Evolutionary conservation across 2,797 vertebrate genomes (phyloP).

Genomic region (Calcarius lapponicus): DNA sequence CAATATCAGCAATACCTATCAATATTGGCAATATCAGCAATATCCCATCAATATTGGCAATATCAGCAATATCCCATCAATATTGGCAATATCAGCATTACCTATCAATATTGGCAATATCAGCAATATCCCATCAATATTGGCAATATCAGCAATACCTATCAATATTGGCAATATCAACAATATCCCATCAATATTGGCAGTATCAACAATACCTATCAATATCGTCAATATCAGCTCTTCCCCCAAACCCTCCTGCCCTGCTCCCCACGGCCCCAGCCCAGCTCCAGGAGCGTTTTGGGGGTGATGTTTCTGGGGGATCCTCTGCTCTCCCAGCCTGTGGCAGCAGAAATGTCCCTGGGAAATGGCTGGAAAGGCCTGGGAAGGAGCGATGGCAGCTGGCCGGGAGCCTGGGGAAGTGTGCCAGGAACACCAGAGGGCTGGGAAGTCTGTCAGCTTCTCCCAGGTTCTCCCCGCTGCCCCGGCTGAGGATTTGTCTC

Average conservation of each 20-base stretch:
- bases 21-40: too few relatives aligned
- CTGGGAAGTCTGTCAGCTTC: background rate
- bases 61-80: too few relatives aligned
- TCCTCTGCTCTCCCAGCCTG: background rate
- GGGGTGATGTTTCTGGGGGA: background rate
- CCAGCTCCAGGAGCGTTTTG: fast-evolving
- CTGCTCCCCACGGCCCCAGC: background rate
- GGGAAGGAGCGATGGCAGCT: background rate
- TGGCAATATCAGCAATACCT: too few relatives aligned
- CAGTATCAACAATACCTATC: background rate
- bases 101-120: background rate
- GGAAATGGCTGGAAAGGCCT: background rate
- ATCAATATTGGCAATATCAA: background rate
- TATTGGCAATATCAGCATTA: too few relatives aligned
- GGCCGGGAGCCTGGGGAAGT: background rate
- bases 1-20: background rate
- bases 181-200: too few relatives aligned
- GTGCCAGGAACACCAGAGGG: background rate
- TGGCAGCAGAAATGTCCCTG: background rate
- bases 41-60: too few relatives aligned
- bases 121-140: background rate
- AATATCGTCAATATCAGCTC: background rate
- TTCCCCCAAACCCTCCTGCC: background rate
- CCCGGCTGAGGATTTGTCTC: background rate
- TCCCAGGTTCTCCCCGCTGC: background rate